Conservation (phyloP, 2,888 invertebrate genomes). For the Pammene aurita region DNA sequence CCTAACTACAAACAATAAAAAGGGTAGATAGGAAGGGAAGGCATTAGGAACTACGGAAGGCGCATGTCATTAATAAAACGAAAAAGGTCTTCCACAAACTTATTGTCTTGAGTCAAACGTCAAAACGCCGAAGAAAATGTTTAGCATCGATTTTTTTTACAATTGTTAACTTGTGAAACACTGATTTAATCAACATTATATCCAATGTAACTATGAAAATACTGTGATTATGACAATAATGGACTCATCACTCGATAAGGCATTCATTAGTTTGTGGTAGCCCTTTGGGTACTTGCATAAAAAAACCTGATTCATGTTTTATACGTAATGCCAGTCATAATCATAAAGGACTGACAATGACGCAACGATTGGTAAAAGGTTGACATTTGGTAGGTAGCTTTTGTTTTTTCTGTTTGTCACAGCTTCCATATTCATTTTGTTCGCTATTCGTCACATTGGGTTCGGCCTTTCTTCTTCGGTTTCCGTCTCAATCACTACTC, state of each 20-base stretch:
- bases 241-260: constrained; percentile 71
- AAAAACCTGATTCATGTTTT: neutral
- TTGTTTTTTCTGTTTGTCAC: neutral
- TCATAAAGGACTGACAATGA: no score
- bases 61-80: constrained; percentile 9
- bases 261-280: constrained; percentile 71
- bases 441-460: no score
- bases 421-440: neutral
- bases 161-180: neutral
- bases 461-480: no score
- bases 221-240: constrained; percentile 43
- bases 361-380: no score
- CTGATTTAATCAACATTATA: neutral
- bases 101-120: constrained; percentile 50
- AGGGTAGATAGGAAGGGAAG: no score
- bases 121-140: neutral
- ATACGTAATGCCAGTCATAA: neutral
- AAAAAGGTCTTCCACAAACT: constrained; percentile 73
- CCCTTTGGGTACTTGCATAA: constrained; percentile 47
- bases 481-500: no score
- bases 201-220: no score
- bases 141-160: no score
- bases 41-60: neutral
- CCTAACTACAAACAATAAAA: no score
- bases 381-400: neutral